Conservation (phyloP, 2,113 vertebrate species). For the Crotophaga sulcirostris region DNA sequence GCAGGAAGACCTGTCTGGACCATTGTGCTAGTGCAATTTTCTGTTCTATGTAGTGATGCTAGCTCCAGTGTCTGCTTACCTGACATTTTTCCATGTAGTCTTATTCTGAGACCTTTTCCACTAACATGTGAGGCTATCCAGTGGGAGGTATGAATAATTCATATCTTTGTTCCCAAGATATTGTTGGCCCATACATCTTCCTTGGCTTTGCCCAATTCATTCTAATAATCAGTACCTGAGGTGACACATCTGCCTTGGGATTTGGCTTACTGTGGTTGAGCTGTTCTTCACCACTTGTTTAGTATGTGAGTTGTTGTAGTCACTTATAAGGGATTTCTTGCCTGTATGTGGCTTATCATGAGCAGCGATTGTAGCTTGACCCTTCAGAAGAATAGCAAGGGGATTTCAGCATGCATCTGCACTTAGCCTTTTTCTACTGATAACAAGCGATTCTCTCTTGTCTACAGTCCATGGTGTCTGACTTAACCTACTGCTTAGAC, state of each 20-base stretch:
- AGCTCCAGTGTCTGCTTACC: neutral
- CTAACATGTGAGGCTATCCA: neutral
- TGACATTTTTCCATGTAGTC: neutral
- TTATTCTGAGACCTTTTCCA: neutral
- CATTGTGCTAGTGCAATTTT: neutral
- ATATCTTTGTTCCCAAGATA: neutral
- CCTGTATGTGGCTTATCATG: neutral
- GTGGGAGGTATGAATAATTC: neutral
- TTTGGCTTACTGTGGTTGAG: neutral
- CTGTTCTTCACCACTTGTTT: neutral
- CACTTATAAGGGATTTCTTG: neutral
- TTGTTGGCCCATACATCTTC: neutral
- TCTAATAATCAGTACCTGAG: neutral
- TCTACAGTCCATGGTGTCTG: neutral
- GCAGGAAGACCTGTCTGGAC: neutral
- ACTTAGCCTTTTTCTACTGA: neutral
- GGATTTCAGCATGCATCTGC: neutral
- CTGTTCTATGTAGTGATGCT: neutral
- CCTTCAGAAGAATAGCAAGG: neutral
- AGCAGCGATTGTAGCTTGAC: neutral
- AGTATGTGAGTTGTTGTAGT: neutral
- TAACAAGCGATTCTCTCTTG: neutral
- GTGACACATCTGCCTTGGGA: neutral
- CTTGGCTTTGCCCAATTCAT: neutral
- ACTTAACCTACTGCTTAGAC: neutral